Percentiles rank a stretch among this genome's conserved stretches.
phyloP scores from a whole-genome alignment of 2,113 vertebrate genomes.

The Odontophorus gujanensis region DNA sequence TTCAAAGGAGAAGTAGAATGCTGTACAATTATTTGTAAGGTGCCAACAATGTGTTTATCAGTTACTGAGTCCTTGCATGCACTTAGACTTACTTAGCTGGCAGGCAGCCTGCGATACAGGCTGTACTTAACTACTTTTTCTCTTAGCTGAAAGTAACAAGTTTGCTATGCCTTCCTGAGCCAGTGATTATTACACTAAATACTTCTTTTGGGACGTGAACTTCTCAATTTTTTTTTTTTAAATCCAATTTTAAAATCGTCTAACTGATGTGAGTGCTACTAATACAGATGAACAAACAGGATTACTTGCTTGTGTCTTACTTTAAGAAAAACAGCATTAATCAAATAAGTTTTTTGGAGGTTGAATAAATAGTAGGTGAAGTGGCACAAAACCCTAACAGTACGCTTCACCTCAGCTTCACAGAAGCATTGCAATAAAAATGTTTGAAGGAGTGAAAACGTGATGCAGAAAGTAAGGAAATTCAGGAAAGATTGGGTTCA shows the following conservation, averaged over 20 bases:
- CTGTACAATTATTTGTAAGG: not conserved
- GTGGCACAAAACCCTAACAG: not conserved
- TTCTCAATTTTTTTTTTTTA: not conserved
- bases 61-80: not conserved
- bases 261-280: not conserved
- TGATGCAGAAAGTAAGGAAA: not conserved
- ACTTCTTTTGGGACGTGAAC: not conserved
- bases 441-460: not conserved
- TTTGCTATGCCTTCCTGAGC: not conserved
- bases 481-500: not conserved
- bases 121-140: not conserved
- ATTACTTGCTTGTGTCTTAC: not conserved
- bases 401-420: not conserved
- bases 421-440: not conserved
- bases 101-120: not conserved
- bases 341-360: not conserved
- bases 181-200: not conserved
- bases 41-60: not conserved
- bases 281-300: not conserved
- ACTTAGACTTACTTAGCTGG: not conserved
- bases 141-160: not conserved
- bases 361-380: not conserved
- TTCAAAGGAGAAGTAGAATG: not conserved
- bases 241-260: not conserved
- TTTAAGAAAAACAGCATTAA: not conserved